Conservation (phyloP, 2,113 vertebrate species). For the Lichenostomus cassidix region DNA sequence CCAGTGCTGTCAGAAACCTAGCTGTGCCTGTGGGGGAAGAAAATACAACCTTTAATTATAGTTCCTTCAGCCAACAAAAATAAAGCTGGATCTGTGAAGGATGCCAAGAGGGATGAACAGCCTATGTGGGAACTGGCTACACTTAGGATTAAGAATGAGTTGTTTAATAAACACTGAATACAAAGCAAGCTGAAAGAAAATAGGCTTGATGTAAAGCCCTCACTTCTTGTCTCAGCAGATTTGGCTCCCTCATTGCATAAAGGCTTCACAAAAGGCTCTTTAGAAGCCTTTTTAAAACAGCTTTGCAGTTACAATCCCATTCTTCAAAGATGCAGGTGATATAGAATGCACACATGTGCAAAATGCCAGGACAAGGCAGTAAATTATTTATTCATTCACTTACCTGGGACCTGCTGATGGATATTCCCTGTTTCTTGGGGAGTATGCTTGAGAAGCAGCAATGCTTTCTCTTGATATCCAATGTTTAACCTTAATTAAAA, state of each 20-base stretch:
- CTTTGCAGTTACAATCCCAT: not conserved
- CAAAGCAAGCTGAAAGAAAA: not conserved
- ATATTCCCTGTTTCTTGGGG: not conserved
- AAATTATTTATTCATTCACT: not conserved
- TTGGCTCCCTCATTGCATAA: not conserved
- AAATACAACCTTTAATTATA: not conserved
- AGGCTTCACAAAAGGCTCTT: not conserved
- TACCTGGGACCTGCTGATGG: not conserved
- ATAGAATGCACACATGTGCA: not conserved
- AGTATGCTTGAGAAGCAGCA: not conserved
- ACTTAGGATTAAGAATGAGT: not conserved
- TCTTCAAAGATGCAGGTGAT: not conserved
- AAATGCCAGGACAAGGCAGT: not conserved
- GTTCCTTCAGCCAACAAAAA: not conserved
- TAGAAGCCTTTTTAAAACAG: not conserved
- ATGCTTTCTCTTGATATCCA: not conserved
- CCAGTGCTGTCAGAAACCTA: constrained; percentile 66
- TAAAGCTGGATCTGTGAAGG: not conserved
- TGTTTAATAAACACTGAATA: not conserved
- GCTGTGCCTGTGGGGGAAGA: constrained; percentile 65
- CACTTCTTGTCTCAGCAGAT: not conserved
- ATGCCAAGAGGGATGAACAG: not conserved
- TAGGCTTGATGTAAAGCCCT: not conserved
- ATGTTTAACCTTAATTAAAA: not conserved
- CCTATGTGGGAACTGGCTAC: not conserved